A percentile compares a stretch with the other conserved stretches of the same genome.
Evolutionary conservation across 2,797 vertebrate genomes (phyloP).

Genomic region (Lacerta agilis): DNA sequence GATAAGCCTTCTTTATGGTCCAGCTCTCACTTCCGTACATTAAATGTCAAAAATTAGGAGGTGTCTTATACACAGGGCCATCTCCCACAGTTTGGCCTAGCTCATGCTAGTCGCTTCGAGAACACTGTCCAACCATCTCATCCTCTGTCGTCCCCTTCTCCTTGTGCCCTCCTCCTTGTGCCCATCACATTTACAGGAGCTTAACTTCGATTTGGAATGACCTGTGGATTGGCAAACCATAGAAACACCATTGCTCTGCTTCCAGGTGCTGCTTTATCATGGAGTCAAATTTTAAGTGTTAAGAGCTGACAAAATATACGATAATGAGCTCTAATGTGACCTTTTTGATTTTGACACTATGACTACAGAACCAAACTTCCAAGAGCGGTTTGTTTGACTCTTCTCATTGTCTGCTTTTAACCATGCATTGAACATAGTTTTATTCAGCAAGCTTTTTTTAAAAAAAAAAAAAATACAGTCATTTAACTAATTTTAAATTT

Average conservation of each 20-base stretch:
- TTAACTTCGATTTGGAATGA: neutral
- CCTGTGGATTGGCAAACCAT: neutral
- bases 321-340: neutral
- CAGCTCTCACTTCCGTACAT: no score
- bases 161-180: no score
- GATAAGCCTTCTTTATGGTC: no score
- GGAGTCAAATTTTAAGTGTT: neutral
- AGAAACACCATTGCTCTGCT: no score
- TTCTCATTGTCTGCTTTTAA: neutral
- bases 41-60: no score
- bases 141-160: no score
- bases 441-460: neutral
- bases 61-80: no score
- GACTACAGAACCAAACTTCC: neutral
- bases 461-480: neutral
- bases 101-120: no score
- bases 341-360: neutral
- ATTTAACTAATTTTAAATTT: neutral
- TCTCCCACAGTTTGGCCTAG: no score
- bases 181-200: neutral
- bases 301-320: neutral
- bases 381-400: no score
- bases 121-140: no score
- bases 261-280: neutral
- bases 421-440: neutral